phyloP scores from a whole-genome alignment of 2,888 invertebrate genomes.

The Slavum lentiscoides region DNA sequence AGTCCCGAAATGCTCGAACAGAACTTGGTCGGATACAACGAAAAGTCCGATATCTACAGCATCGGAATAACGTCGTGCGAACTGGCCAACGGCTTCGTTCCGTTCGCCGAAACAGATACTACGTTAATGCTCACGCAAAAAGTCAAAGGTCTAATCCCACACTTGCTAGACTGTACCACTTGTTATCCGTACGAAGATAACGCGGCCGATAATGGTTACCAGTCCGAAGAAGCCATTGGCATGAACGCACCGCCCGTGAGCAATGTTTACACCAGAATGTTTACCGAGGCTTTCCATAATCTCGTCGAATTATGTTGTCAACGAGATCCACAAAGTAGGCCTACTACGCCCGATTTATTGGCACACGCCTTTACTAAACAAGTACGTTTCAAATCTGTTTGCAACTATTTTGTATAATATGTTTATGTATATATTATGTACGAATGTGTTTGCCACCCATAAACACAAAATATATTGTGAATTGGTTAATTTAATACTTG shows the following conservation, averaged over 20 bases:
- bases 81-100: constrained; percentile 85
- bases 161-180: constrained; percentile 67
- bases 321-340: constrained; percentile 71
- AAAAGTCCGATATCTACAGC: constrained; percentile 89
- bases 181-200: constrained; percentile 55
- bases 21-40: constrained; percentile 85
- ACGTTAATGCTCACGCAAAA: constrained; percentile 92
- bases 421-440: background rate
- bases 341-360: constrained; percentile 71
- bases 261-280: constrained; percentile 63
- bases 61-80: constrained; percentile 86
- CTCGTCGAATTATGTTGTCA: constrained; percentile 74
- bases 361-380: constrained; percentile 79
- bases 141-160: constrained; percentile 76
- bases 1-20: constrained; percentile 91
- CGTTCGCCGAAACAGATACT: constrained; percentile 81
- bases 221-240: constrained; percentile 49
- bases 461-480: too few relatives aligned
- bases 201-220: constrained; percentile 51
- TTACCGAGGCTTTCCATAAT: constrained; percentile 77
- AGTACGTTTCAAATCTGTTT: constrained; percentile 59
- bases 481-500: too few relatives aligned
- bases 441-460: too few relatives aligned
- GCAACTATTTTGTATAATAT: background rate
- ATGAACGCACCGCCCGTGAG: constrained; percentile 53